phyloP scores from a whole-genome alignment of 2,888 invertebrate genomes.

The Agrotis segetum region DNA sequence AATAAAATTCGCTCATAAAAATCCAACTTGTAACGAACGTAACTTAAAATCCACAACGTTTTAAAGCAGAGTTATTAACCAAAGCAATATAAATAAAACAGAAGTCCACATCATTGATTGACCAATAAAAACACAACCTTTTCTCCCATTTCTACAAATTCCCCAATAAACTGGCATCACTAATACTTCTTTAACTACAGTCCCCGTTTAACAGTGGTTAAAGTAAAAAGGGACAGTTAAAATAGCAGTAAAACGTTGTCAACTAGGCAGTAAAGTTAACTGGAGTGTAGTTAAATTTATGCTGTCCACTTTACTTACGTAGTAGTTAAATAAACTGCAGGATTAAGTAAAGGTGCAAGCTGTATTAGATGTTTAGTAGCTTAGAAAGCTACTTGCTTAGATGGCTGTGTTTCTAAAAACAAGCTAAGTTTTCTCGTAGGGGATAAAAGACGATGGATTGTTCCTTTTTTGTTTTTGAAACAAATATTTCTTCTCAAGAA shows the following conservation, averaged over 20 bases:
- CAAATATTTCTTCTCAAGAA: too few species aligned
- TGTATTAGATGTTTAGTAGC: slow-evolving; percentile 37
- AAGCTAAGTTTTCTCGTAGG: neutral
- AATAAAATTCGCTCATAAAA: neutral
- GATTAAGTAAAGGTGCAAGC: slow-evolving; percentile 34
- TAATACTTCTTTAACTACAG: slow-evolving; percentile 10
- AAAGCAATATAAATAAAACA: slow-evolving; percentile 16
- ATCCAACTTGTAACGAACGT: slow-evolving; percentile 4
- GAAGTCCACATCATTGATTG: slow-evolving; percentile 8
- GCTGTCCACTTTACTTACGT: slow-evolving; percentile 54
- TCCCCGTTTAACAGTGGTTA: slow-evolving; percentile 26
- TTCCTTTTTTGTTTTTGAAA: neutral
- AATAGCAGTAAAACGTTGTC: slow-evolving; percentile 55
- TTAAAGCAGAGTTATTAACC: neutral
- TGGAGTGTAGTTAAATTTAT: slow-evolving; percentile 53
- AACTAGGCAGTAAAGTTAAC: slow-evolving; percentile 42
- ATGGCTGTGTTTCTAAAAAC: neutral
- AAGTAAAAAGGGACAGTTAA: slow-evolving; percentile 49
- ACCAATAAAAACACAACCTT: slow-evolving; percentile 24
- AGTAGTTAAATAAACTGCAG: slow-evolving; percentile 34
- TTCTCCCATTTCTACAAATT: neutral
- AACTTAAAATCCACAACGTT: neutral
- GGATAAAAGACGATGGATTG: slow-evolving; percentile 3
- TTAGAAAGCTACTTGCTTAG: slow-evolving; percentile 23
- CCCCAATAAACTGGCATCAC: slow-evolving; percentile 35